Evolutionary conservation across 2,113 vertebrate species (phyloP).

Genomic region (Atlantisia rogersi): DNA sequence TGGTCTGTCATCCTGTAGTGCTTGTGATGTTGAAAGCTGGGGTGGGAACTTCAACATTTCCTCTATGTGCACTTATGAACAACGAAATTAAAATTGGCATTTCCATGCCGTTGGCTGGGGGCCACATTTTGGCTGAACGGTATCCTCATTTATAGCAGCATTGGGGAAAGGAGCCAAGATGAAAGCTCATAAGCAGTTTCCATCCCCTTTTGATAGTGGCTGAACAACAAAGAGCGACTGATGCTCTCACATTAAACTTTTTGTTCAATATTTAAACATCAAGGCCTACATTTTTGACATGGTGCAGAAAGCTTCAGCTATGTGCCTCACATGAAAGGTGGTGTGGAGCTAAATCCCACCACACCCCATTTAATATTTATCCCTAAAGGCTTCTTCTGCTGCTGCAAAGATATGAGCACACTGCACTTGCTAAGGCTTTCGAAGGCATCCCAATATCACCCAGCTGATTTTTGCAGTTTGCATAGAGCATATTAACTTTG

Average conservation of each 20-base stretch:
- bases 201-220: not conserved
- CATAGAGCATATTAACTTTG: not conserved
- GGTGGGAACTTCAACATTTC: not conserved
- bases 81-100: not conserved
- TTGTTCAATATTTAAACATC: slow-evolving; percentile 61
- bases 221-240: not conserved
- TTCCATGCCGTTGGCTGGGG: not conserved
- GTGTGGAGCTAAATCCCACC: not conserved
- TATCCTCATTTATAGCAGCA: not conserved
- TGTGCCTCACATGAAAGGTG: not conserved
- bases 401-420: not conserved
- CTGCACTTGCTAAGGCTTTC: not conserved
- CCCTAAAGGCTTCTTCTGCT: not conserved
- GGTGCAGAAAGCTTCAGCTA: not conserved
- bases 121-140: not conserved
- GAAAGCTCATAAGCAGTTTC: not conserved
- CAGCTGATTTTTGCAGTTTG: not conserved
- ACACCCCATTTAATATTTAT: slow-evolving; percentile 18
- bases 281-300: slow-evolving; percentile 44
- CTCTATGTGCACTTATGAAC: not conserved
- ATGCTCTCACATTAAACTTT: not conserved
- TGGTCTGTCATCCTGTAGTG: not conserved
- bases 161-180: not conserved
- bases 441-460: not conserved
- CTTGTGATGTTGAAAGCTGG: not conserved